Conservation (phyloP, 2,797 vertebrate genomes). For the Fistularia tabacaria region DNA sequence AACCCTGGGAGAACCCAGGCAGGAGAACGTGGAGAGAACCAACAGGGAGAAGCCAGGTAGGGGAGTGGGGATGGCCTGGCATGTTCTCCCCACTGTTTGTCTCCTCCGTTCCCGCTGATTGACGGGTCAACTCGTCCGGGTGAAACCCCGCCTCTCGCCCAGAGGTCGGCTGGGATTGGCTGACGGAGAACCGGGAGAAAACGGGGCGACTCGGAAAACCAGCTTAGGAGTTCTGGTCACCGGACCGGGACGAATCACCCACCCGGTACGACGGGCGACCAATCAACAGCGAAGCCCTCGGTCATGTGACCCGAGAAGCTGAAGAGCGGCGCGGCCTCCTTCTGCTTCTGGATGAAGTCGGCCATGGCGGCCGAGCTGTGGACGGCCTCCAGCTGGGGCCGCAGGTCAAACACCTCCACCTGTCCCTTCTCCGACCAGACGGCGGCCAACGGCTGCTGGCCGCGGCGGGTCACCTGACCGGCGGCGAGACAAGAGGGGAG, state of each 20-base stretch:
- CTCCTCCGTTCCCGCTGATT: no score
- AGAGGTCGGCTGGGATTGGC: no score
- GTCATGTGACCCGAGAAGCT: conserved; percentile 88
- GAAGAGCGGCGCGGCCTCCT: conserved; percentile 79
- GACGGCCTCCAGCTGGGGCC: conserved; percentile 78
- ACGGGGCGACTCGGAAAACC: no score
- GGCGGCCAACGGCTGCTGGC: conserved; percentile 77
- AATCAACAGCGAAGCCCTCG: conserved; percentile 88
- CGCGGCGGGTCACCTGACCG: conserved; percentile 75
- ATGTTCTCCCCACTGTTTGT: no score
- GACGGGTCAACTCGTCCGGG: no score
- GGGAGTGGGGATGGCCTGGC: no score
- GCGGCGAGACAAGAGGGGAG: neutral
- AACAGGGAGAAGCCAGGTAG: no score
- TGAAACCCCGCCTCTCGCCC: no score
- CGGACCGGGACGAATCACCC: conserved; percentile 23
- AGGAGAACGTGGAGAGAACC: no score
- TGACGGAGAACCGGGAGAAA: no score
- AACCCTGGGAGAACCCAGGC: no score
- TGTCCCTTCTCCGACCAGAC: conserved; percentile 92
- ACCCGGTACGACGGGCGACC: conserved; percentile 86
- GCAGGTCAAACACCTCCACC: conserved; percentile 85
- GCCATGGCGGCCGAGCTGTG: conserved; percentile 79
- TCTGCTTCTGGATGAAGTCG: conserved; percentile 78
- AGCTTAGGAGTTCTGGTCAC: no score